Conservation (phyloP, 2,797 vertebrate species). For the Sparidentex hasta region DNA sequence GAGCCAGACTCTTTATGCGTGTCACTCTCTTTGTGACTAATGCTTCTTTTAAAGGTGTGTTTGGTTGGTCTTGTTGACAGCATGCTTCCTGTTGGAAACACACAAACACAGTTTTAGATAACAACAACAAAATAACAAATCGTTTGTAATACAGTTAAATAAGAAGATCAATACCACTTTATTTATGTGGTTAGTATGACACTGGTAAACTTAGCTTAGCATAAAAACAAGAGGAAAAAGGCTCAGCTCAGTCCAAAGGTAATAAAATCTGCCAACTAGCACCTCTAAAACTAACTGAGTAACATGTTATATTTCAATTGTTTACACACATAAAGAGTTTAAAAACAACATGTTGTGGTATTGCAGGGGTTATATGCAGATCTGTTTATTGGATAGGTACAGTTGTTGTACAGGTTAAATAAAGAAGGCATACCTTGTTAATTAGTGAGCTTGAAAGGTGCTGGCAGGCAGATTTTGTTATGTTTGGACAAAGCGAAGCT, state of each 20-base stretch:
- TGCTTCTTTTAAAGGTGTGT: conserved; percentile 64
- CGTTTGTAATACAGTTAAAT: background rate
- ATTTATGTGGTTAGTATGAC: background rate
- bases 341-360: background rate
- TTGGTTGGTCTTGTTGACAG: conserved; percentile 53
- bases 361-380: background rate
- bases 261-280: background rate
- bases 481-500: background rate
- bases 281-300: background rate
- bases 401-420: background rate
- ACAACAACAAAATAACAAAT: background rate
- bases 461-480: background rate
- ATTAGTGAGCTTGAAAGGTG: background rate
- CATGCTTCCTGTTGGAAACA: conserved; percentile 72
- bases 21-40: conserved; percentile 62
- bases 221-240: background rate
- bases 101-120: conserved; percentile 11
- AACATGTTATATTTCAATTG: background rate
- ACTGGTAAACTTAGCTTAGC: conserved; percentile 1
- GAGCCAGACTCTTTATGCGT: conserved; percentile 44
- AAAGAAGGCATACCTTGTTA: background rate
- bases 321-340: background rate
- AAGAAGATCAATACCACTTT: background rate
- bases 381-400: background rate
- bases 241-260: background rate